These are phyloP conservation scores for Chelon labrosus DNA, from an alignment of 2,797 vertebrate genomes.

Conservation along the genomic window DNA sequence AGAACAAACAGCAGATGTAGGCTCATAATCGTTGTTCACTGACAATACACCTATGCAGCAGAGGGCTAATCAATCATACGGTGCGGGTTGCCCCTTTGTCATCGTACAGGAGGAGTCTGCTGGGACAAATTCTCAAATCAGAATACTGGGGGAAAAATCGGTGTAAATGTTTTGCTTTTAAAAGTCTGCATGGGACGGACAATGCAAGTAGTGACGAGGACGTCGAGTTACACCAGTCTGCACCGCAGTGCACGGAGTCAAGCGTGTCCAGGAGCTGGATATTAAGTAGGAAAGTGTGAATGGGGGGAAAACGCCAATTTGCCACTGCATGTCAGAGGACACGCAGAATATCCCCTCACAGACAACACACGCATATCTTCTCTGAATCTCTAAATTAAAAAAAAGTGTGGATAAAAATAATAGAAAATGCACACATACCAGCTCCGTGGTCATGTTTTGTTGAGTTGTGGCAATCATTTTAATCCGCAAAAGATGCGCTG, in stretches of 20 bases:
- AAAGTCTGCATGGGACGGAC: slow-evolving; percentile 66
- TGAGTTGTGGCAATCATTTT: slow-evolving; percentile 90
- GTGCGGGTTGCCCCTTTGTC: slow-evolving; percentile 46
- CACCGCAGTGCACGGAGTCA: slow-evolving; percentile 69
- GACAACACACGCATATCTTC: slow-evolving; percentile 13
- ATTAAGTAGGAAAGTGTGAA: slow-evolving; percentile 68
- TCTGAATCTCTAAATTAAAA: slow-evolving; percentile 1
- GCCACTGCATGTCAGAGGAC: slow-evolving; percentile 24
- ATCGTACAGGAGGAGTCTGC: slow-evolving; percentile 40
- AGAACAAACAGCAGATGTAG: slow-evolving; percentile 22
- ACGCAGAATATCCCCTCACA: neutral
- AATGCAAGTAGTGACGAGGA: slow-evolving; percentile 28
- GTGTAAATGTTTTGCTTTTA: slow-evolving; percentile 28
- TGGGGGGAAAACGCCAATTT: slow-evolving; percentile 45
- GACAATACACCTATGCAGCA: slow-evolving; percentile 59
- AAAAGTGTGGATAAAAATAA: slow-evolving; percentile 31
- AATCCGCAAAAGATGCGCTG: slow-evolving; percentile 56
- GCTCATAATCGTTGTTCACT: slow-evolving; percentile 42
- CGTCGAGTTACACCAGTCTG: slow-evolving; percentile 39
- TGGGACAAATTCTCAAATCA: slow-evolving; percentile 16
- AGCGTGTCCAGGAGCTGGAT: slow-evolving; percentile 35
- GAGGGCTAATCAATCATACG: slow-evolving; percentile 65
- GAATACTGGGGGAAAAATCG: slow-evolving; percentile 2
- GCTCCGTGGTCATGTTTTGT: slow-evolving; percentile 87
- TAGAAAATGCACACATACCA: slow-evolving; percentile 75